Evolutionary conservation across 2,888 invertebrate species (phyloP), one percentile per base, ranked within the genome.

Genomic region (Synanthedon andrenaeformis): DNA sequence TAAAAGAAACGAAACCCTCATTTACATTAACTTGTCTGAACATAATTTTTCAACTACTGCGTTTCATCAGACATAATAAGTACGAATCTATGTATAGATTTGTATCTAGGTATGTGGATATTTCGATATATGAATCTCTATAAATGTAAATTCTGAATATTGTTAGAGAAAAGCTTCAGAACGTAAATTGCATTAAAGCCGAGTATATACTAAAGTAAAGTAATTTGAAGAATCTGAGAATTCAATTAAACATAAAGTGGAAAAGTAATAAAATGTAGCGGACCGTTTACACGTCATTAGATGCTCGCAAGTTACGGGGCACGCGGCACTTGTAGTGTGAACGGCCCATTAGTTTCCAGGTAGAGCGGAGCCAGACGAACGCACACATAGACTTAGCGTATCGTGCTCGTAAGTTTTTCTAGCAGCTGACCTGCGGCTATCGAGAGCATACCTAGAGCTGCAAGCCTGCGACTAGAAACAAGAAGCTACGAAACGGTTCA

Each of bases 351-450:
- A 52, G 52, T 54, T 54, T 49, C 42, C 54, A n/a, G 49, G 52
- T 41, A 42, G 49, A n/a, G 52, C 5, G 49, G 23, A 51, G 45
- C 41, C 48, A 51, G 50, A 52, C 55, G 51, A 51, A 54, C 59
- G 57, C 58, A 53, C 57, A 57, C 50, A 41, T 57, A 55, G 54
- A 52, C 59, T 57, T 54, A 58, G 61, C 59, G 62, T 70, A 67
- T 71, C 74, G 69, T 67, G 62, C 69, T 68, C 72, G 62, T 75
- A 70, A 75, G 74, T 83, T 83, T 83, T 84, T 83, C 81, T 77
- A 69, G 54, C 72, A 65, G 68, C 76, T 83, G 84, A 84, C 84
- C 84, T 74, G 79, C 64, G 73, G 72, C 74, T 69, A 78, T 77
- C 71, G 76, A 76, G 74, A 76, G 74, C 78, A 76, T 77, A 76